Evolutionary conservation across 2,888 invertebrate genomes (phyloP), one percentile per base, ranked within the genome.

Genomic region (Xanthostigma xanthostigma): DNA sequence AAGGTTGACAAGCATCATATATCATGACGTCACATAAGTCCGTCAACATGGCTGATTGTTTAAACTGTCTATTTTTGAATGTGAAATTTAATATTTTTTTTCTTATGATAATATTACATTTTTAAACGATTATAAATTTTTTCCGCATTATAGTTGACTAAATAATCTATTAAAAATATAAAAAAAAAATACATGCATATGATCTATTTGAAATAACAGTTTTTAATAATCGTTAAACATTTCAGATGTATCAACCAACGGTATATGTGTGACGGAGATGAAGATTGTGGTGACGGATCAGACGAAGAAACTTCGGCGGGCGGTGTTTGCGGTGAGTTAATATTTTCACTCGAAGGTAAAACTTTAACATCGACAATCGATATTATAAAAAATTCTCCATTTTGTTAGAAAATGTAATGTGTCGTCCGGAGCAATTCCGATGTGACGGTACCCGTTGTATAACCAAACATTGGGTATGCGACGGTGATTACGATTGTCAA

Each of bases 211-310:
- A 27, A 27, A 27, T 6, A 27, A 27, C 5, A 27, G 27, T 27
- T 27, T 27, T 27, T 6, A 38, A 5, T 8, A 13, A 38, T 38
- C 6, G 13, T 5, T 38, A 4, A 38, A 36, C 49, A 34, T 48
- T 14, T 50, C 55, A 73, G 75, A 13, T 93, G 92, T 64, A 76
- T 92, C 51, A 78, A 80, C 48, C 67, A 70, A 47, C 72, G 75
- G 57, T 80, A 77, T 62, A 64, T 81, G 48, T 90, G 90, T 63
- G 85, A 90, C 68, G 84, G 82, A 1, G 76, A 79, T 54, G 70
- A 72, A 46, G 84, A 90, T 65, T 90, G 89, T 60, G 72, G 72
- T 1, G 83, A 85, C 66, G 79, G 77, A 38, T 76, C 81, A 38
- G 89, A 90, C 66, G 88, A 89, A 66, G 77, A 78, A 58, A 66